These are phyloP conservation scores for Onychomys leucogaster DNA, from an alignment of 2,797 vertebrate genomes.

Conservation along the genomic window DNA sequence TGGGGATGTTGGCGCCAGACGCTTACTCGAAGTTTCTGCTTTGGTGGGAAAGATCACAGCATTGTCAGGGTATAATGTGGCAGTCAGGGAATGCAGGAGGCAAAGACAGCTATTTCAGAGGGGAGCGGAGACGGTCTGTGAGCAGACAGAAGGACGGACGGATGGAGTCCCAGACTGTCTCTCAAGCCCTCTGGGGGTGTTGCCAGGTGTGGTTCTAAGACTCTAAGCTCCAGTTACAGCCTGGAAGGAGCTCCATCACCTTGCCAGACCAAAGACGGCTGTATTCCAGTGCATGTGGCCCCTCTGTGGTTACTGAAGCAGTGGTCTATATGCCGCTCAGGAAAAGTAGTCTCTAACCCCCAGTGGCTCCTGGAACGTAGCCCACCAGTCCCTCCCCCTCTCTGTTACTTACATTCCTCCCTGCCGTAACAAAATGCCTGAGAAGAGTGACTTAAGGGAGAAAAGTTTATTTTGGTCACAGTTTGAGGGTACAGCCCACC, in stretches of 20 bases:
- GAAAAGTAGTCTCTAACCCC: neutral
- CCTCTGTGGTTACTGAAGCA: neutral
- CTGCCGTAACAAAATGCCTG: neutral
- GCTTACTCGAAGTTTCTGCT: neutral
- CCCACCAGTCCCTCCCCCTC: too few species aligned
- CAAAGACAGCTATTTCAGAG: neutral
- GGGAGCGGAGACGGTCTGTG: fast-evolving
- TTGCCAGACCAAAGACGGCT: neutral
- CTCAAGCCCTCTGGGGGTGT: neutral
- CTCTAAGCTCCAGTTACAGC: neutral
- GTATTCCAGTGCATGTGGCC: neutral
- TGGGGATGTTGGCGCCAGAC: neutral
- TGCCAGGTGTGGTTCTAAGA: neutral
- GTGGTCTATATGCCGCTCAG: neutral
- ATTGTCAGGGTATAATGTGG: neutral
- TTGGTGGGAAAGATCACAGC: neutral
- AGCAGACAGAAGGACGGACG: neutral
- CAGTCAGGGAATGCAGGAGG: neutral
- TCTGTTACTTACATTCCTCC: neutral
- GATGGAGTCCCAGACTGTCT: neutral
- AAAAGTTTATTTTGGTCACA: neutral
- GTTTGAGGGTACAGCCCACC: neutral
- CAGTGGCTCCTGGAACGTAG: neutral
- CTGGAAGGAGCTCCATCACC: neutral
- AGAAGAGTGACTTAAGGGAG: neutral